A percentile compares a stretch with the other conserved stretches of the same genome.
Conservation (phyloP, 2,888 invertebrate genomes). For the Corbicula japonica region DNA sequence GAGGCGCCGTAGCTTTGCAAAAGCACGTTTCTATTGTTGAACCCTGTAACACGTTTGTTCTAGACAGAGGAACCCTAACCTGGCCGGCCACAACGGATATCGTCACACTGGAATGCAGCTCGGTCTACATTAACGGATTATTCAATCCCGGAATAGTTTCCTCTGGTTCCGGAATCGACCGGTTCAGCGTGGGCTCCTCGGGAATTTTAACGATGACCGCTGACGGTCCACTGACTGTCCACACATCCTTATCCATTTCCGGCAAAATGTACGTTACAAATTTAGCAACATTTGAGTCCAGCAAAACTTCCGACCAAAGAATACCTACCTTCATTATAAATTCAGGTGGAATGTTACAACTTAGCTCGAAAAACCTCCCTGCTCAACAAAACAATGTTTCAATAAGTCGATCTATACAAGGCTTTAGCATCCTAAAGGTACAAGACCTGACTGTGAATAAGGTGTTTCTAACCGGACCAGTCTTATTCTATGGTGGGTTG, state of each 20-base stretch:
- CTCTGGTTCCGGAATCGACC: conserved; percentile 62
- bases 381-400: too few species aligned
- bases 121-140: conserved; percentile 67
- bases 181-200: conserved; percentile 52
- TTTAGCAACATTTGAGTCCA: conserved; percentile 62
- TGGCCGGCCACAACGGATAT: conserved; percentile 62
- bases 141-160: conserved; percentile 67
- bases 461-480: too few species aligned
- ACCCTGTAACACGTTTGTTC: conserved; percentile 60
- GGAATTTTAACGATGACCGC: conserved; percentile 63
- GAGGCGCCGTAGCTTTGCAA: conserved; percentile 61
- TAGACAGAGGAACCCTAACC: conserved; percentile 56
- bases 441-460: too few species aligned
- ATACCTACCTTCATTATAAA: too few species aligned
- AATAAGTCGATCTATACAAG: too few species aligned
- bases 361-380: too few species aligned
- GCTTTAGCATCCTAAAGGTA: too few species aligned
- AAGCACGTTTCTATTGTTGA: conserved; percentile 59
- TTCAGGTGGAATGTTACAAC: too few species aligned
- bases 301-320: neutral
- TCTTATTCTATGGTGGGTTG: conserved; percentile 62
- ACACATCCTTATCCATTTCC: conserved; percentile 58
- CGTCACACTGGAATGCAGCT: conserved; percentile 65
- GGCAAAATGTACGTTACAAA: conserved; percentile 70
- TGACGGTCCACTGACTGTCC: conserved; percentile 61